Percentiles rank a stretch among this genome's conserved stretches.
phyloP scores from a whole-genome alignment of 2,113 vertebrate species.

The Tachysurus fulvidraco region DNA sequence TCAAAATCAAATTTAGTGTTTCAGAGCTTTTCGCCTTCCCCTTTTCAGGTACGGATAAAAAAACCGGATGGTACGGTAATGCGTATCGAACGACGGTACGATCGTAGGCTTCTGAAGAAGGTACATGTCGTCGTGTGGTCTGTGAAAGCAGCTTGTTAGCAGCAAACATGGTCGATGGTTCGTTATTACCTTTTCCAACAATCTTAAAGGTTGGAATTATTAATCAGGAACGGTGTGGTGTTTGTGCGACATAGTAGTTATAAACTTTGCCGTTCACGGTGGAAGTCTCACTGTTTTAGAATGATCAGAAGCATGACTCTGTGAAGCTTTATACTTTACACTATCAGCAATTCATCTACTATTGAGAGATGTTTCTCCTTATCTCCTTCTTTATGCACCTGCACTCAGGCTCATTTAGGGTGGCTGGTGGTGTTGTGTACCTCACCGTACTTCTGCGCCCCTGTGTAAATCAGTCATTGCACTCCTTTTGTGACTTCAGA shows the following conservation, averaged over 20 bases:
- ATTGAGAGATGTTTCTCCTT: too few species aligned
- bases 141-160: not conserved
- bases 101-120: too few species aligned
- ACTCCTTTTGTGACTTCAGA: not conserved
- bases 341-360: too few species aligned
- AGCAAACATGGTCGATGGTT: not conserved
- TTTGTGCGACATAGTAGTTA: not conserved
- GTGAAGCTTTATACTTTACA: too few species aligned
- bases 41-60: not conserved
- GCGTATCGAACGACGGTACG: not conserved
- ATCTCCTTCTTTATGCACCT: not conserved
- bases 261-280: not conserved
- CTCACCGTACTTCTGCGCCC: not conserved
- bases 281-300: not conserved
- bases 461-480: not conserved
- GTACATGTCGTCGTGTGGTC: not conserved
- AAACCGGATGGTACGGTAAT: not conserved
- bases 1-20: not conserved
- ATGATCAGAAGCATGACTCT: not conserved
- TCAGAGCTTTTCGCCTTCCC: not conserved
- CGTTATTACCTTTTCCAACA: not conserved
- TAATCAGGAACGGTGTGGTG: not conserved
- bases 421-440: not conserved
- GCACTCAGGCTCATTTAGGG: not conserved
- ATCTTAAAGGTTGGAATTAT: not conserved